Base-by-base conservation (phyloP, 2,797 vertebrate species). In the Sebastes hubbsi region DNA sequence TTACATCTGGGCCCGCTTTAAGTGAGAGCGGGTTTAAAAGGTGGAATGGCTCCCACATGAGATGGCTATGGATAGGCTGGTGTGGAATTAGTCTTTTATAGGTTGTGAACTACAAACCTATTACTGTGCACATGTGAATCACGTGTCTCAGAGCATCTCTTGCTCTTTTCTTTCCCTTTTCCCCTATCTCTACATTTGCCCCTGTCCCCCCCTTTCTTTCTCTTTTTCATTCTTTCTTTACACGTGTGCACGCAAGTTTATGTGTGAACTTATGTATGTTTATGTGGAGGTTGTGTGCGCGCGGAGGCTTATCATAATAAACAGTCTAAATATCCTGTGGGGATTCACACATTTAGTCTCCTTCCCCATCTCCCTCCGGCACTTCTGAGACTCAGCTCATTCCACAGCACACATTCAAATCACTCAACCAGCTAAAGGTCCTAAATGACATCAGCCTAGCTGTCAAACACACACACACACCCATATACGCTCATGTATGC, bases 1-100 rank as follows among this genome's bases (percentile, higher is more conserved):
- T 94, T 94, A 86, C 93, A 92, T 94, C 91, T 93, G 92, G 84
- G 87, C 81, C 82, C 60, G 82, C 84, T 92, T 90, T 91, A 80
- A 88, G 78, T 70, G 80, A 88, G 88, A 83, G 68, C 49, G 6
- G 81, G 77, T 92, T 93, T 91, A 84, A 89, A 90, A 85, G 85
- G 87, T 81, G 84, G 72, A 90, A 92, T 78, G 81, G 88, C 83
- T 93, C 92, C 89, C 90, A 82, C 78, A 79, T 86, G 89, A 90
- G 81, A 87, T 83, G 70, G 63, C 84, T 56, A 81, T 69, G 83
- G 82, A 89, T 82, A 84, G 76, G 67, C 80, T 62, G 13, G 30
- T 58, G 87, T 66, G 60, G 75, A 91, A 87, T 87, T 72, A 63
- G 73, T 75, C 89, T 94, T 52, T 91, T 89, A 83, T 88, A 85